These are phyloP conservation scores for Pica pica DNA, from an alignment of 2,113 vertebrate genomes.

Conservation along the genomic window DNA sequence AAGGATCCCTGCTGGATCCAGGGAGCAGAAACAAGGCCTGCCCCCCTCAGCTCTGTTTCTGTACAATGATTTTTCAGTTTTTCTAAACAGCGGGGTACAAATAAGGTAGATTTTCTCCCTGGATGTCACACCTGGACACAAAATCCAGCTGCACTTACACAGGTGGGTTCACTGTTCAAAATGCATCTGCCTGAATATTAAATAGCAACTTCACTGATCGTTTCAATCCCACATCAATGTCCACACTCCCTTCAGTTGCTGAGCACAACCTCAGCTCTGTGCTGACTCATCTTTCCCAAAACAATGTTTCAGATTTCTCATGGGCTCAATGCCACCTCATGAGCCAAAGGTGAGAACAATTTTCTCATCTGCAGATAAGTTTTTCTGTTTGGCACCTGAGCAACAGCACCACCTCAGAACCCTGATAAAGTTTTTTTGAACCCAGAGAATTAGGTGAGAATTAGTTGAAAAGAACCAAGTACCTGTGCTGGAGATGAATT, in stretches of 20 bases:
- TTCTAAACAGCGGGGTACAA: neutral
- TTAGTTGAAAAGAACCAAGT: constrained; percentile 39
- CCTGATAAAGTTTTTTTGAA: rapidly evolving
- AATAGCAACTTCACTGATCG: rapidly evolving
- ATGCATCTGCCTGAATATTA: neutral
- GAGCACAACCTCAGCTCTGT: neutral
- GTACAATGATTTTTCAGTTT: neutral
- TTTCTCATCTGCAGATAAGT: neutral
- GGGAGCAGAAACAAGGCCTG: neutral
- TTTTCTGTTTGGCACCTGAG: neutral
- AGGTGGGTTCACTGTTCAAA: neutral
- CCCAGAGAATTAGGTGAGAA: neutral
- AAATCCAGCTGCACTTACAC: neutral
- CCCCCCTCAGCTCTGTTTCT: neutral
- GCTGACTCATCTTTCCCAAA: neutral
- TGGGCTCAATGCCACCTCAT: neutral
- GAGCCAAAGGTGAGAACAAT: neutral
- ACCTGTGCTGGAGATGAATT: constrained; percentile 79
- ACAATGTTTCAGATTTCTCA: neutral
- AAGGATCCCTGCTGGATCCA: neutral
- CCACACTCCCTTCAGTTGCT: neutral
- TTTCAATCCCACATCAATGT: rapidly evolving
- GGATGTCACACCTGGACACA: neutral
- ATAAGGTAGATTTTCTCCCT: neutral
- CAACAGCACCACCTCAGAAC: neutral